These are phyloP conservation scores for Rugalucina vietnamica DNA, from an alignment of 2,888 invertebrate genomes.

Conservation along the genomic window DNA sequence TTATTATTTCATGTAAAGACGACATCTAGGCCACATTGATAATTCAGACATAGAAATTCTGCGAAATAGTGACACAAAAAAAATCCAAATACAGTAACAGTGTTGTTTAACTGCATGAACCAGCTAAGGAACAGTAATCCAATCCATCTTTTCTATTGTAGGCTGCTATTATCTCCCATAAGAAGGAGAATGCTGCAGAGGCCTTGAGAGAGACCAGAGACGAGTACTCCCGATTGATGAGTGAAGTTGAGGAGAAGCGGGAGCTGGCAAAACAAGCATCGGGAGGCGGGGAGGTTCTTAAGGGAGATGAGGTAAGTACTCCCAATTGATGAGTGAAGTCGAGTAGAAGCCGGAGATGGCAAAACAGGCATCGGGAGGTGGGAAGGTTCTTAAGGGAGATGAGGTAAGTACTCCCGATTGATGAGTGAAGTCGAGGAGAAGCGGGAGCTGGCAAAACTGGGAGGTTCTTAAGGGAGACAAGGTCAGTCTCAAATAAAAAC, in stretches of 20 bases:
- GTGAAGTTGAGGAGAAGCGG: constrained; percentile 86
- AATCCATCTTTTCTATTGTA: constrained; percentile 60
- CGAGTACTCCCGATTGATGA: constrained; percentile 87
- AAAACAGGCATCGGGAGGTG: constrained; percentile 85
- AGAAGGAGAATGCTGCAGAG: constrained; percentile 91
- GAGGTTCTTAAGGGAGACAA: constrained; percentile 91
- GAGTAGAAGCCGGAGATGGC: constrained; percentile 85
- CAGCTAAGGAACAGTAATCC: too few species aligned
- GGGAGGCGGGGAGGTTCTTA: constrained; percentile 89
- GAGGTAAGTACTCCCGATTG: constrained; percentile 87
- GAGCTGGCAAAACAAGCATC: constrained; percentile 82
- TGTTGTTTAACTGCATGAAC: too few species aligned
- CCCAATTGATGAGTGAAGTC: constrained; percentile 87
- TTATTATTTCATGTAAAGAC: too few species aligned
- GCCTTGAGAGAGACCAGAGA: constrained; percentile 88
- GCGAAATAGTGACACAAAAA: too few species aligned
- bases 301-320: constrained; percentile 89
- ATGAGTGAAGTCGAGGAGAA: constrained; percentile 87
- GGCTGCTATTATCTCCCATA: constrained; percentile 91
- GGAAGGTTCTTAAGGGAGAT: constrained; percentile 90
- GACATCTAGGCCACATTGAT: too few species aligned
- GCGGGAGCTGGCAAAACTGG: constrained; percentile 83
- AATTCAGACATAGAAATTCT: too few species aligned
- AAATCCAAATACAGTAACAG: too few species aligned
- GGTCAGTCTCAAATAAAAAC: too few species aligned